Base-by-base conservation (phyloP, 2,888 invertebrate species). In the Drosophila sordidapex region DNA sequence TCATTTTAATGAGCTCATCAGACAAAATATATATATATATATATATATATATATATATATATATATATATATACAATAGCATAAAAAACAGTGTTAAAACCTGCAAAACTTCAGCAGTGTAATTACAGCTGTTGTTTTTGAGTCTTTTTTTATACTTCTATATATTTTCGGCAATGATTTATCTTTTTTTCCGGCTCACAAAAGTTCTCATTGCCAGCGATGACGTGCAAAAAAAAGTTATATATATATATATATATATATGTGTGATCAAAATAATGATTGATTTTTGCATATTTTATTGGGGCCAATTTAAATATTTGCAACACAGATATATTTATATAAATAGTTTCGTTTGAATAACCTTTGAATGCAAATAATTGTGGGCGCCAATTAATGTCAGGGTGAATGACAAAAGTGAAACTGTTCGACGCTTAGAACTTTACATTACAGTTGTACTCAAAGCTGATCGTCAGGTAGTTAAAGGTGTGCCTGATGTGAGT, bases 1-100 rank as follows among this genome's bases (percentile, higher is more conserved):
- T 81, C 46, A 72, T 80, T 87, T 76, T 82, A 85, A 85, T 85
- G 78, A 82, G 81, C 80, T 84, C 85, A 84, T 87, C 78, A 62
- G 46, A 46, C 43, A 52, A 38, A 3, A 27, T 27, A 27, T 27
- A 27, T 27, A 27, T 27, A 27, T 27, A 27, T 27, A 27, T 27
- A 27, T 27, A 27, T 27, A 4, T 27, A 27, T 27, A 27, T 27
- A 27, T 27, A 27, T 27, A 27, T 27, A 27, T 27, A 27, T 27
- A 27, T 27, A 27, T 27, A 27, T 27, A 4, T 27, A 27, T 27
- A 27, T 27, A 27, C 4, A 21, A 27, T 27, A 59, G 8, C 7
- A 60, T 4, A 25, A 25, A n/a, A 15, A 40, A n/a, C 33, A 40
- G 56, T 33, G 7, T 33, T 51, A 11, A 65, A 65, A 59, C 40